Evolutionary conservation across 2,888 invertebrate species (phyloP).

Genomic region (Drosophila mimica): DNA sequence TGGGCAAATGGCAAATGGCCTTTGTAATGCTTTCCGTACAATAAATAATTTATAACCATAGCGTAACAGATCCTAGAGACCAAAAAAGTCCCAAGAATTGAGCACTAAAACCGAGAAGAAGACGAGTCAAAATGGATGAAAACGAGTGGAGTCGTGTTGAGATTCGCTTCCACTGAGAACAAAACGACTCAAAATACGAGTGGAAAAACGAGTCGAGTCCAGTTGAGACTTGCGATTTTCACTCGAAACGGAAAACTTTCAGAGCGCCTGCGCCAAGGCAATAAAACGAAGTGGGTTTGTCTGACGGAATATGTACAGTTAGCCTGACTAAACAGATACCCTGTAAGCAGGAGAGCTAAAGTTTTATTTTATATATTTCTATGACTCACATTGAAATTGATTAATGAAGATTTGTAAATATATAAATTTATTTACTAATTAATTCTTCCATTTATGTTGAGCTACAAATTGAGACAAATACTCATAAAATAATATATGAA

Average conservation of each 20-base stretch:
- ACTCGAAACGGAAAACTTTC: background rate
- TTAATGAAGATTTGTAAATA: background rate
- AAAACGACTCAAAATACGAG: background rate
- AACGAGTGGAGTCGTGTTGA: conserved; percentile 10
- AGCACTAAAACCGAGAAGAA: conserved; percentile 11
- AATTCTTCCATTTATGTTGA: background rate
- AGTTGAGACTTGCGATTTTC: background rate
- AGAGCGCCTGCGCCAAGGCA: conserved; percentile 71
- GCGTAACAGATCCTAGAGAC: conserved; percentile 56
- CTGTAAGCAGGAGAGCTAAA: conserved; percentile 2
- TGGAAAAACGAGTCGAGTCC: background rate
- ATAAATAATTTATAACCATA: conserved; percentile 75
- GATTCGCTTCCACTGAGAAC: conserved; percentile 32
- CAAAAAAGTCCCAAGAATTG: conserved; percentile 30
- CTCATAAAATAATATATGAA: background rate
- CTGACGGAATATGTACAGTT: no score
- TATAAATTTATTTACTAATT: background rate
- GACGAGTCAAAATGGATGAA: conserved; percentile 27
- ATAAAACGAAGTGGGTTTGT: conserved; percentile 40
- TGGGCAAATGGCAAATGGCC: conserved; percentile 39
- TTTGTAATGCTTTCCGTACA: conserved; percentile 51
- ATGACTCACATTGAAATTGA: background rate
- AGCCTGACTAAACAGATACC: conserved; percentile 15
- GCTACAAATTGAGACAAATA: background rate
- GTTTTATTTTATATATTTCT: background rate